These are phyloP conservation scores for Drosophila mauritiana DNA, from an alignment of 1,140 invertebrate genomes.

Conservation along the genomic window DNA sequence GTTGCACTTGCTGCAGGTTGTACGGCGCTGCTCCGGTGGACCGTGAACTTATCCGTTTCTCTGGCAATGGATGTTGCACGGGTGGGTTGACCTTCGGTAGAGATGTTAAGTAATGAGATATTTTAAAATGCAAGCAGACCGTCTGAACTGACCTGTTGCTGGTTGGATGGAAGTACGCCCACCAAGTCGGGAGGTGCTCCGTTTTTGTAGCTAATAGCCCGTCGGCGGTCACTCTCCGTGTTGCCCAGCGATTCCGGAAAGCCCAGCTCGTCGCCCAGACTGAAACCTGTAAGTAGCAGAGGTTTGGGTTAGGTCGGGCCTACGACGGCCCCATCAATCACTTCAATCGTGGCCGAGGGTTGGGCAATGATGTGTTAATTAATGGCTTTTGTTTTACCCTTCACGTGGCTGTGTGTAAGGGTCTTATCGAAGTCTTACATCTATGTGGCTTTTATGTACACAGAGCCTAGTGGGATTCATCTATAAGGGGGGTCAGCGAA, in stretches of 20 bases:
- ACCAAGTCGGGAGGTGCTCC: slow-evolving; percentile 82
- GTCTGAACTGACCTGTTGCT: slow-evolving; percentile 56
- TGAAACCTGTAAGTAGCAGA: slow-evolving; percentile 87
- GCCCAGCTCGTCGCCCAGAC: slow-evolving; percentile 92
- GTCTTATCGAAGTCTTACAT: slow-evolving; percentile 37
- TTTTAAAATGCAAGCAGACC: not conserved
- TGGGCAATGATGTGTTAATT: slow-evolving; percentile 60
- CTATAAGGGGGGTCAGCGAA: slow-evolving; percentile 8
- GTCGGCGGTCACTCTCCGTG: slow-evolving; percentile 88
- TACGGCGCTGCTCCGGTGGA: slow-evolving; percentile 59
- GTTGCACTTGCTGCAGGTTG: slow-evolving; percentile 64
- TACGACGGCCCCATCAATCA: slow-evolving; percentile 52
- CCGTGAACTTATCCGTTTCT: slow-evolving; percentile 69
- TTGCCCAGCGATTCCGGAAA: slow-evolving; percentile 92
- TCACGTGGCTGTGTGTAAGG: slow-evolving; percentile 17
- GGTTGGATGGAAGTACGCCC: slow-evolving; percentile 65
- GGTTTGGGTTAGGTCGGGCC: slow-evolving; percentile 17
- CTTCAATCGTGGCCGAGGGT: slow-evolving; percentile 23
- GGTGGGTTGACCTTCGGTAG: slow-evolving; percentile 16
- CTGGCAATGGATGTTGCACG: slow-evolving; percentile 53
- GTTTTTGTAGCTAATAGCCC: slow-evolving; percentile 87
- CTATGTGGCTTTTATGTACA: slow-evolving; percentile 33
- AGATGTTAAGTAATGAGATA: not conserved
- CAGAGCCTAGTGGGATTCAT: slow-evolving; percentile 1
- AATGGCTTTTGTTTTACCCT: slow-evolving; percentile 51